A percentile compares a stretch with the other conserved stretches of the same genome.
phyloP scores from a whole-genome alignment of 2,888 invertebrate genomes.

The Spisula subtruncata region DNA sequence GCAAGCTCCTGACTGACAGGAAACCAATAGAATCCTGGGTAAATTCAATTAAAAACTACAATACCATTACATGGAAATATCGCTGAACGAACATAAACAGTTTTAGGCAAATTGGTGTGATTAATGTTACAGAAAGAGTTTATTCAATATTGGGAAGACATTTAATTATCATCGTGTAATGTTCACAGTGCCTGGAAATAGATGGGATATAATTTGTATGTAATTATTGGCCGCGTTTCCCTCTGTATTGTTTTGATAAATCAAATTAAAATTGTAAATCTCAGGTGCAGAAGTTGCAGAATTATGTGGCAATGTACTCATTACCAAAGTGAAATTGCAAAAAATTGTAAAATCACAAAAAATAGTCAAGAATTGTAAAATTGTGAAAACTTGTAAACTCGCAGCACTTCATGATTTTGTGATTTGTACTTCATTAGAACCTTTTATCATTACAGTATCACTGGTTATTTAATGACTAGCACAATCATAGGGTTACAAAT shows the following conservation, averaged over 20 bases:
- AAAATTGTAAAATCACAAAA: no score
- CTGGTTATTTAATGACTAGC: no score
- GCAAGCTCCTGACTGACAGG: conserved; percentile 38
- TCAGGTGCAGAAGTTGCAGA: no score
- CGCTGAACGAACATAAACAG: conserved; percentile 6
- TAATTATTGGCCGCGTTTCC: not conserved
- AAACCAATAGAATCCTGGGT: conserved; percentile 31
- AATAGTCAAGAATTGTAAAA: no score
- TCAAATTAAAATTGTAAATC: not conserved
- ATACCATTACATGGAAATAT: conserved; percentile 15
- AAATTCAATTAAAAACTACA: conserved; percentile 36
- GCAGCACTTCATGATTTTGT: no score
- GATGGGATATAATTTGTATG: not conserved
- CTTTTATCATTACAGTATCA: no score
- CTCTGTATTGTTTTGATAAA: conserved; percentile 3
- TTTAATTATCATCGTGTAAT: not conserved
- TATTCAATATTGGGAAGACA: not conserved
- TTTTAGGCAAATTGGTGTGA: conserved; percentile 20
- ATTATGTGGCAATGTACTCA: no score
- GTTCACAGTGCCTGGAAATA: not conserved
- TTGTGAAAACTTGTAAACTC: no score
- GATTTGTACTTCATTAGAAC: no score
- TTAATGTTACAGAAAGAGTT: conserved; percentile 4
- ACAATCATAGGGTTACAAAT: no score
- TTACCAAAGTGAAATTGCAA: no score